phyloP scores from a whole-genome alignment of 2,113 vertebrate genomes.

The Nothocercus julius region DNA sequence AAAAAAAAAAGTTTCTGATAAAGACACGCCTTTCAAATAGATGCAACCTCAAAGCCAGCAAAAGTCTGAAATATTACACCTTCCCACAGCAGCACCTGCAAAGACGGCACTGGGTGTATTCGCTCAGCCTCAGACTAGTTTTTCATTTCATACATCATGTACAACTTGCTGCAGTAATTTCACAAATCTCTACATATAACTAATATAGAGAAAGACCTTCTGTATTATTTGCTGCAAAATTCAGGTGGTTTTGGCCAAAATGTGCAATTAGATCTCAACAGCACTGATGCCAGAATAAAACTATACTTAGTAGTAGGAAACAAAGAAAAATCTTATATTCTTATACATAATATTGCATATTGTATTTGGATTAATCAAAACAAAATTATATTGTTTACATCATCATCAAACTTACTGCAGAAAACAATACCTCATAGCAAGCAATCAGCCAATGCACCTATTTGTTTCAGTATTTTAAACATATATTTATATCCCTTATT shows the following conservation, averaged over 20 bases:
- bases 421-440: background rate
- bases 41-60: slow-evolving; percentile 28
- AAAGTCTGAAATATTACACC: slow-evolving; percentile 51
- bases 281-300: background rate
- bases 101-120: slow-evolving; percentile 29
- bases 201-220: slow-evolving; percentile 40
- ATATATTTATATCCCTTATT: background rate
- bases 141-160: slow-evolving; percentile 81
- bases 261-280: rapidly evolving
- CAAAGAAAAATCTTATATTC: background rate
- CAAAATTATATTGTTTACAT: background rate
- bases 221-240: slow-evolving; percentile 3
- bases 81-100: slow-evolving; percentile 11
- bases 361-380: background rate
- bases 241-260: slow-evolving; percentile 9
- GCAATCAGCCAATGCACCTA: background rate
- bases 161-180: slow-evolving; percentile 70
- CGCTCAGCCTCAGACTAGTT: slow-evolving; percentile 57
- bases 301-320: background rate
- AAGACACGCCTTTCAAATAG: background rate
- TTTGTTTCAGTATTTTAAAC: background rate
- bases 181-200: slow-evolving; percentile 56
- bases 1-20: background rate
- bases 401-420: background rate
- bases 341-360: background rate